Base-by-base conservation (phyloP, 2,113 vertebrate species). In the Alexandromys fortis region DNA sequence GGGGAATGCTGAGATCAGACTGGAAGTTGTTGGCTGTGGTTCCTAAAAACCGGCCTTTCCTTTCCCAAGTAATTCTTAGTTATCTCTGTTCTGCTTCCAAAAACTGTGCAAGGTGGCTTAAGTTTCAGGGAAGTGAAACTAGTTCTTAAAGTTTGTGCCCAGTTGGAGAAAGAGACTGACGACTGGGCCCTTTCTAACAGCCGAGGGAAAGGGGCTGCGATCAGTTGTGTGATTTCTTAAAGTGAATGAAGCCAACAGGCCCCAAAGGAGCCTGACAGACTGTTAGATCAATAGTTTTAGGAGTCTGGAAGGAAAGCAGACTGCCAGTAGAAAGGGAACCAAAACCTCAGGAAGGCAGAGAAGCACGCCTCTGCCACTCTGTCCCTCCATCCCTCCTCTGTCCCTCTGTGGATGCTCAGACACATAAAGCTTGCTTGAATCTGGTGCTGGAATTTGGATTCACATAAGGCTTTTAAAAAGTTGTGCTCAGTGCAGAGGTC, bases 361-460 rank as follows among this genome's bases (percentile, higher is more conserved):
- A 47, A 76, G 75, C 55, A 55, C 26, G 49, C 85, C 72, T 93
- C 95, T 92, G 91, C 79, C 79, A 87, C 78, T 81, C 0, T 90
- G 95, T 87, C 70, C 28, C 63, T 92, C 95, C 90, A 89, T 78
- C 78, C 89, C 13, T 52, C 87, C 89, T 81, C 0, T 90, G 96
- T 90, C 75, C 30, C 70, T 81, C 0, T 88, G 94, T 87, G 65
- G 3, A 42, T 42, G 75, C 49, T 67, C 65, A 35, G 38, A 76
- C 72, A 35, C 9, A 24, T 47, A 86, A 90, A 85, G 83, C 73
- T 83, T 83, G 83, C 91, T 90, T 86, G 92, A 75, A 61, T 95
- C 85, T 77, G 94, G 67, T 90, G 92, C 89, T 94, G 95, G 79
- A 86, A 68, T 94, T 94, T 94, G 83, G 90, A 68, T 96, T 96